Percentiles rank a stretch among this genome's conserved stretches.
Evolutionary conservation across 2,113 vertebrate genomes (phyloP).

Genomic region (Hylia prasina): DNA sequence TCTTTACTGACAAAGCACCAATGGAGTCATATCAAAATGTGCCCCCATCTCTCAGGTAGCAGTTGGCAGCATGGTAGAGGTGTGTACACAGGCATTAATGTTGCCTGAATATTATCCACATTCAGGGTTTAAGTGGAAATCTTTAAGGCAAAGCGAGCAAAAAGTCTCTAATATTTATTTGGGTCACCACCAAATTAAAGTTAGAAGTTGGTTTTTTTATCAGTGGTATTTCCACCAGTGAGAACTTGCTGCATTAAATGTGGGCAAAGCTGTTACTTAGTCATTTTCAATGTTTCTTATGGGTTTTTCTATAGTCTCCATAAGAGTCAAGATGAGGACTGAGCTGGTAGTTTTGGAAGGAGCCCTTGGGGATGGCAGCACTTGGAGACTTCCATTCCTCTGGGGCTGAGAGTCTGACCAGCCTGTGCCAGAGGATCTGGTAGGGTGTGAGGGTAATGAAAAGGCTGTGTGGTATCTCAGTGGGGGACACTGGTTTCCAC

Average conservation of each 20-base stretch:
- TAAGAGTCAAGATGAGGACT: not conserved
- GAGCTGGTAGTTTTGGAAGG: not conserved
- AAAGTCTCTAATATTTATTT: not conserved
- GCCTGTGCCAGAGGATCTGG: rapidly evolving
- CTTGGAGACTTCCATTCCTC: not conserved
- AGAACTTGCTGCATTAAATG: not conserved
- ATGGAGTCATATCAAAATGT: not conserved
- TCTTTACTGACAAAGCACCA: not conserved
- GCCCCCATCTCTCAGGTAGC: not conserved
- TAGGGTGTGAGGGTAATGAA: rapidly evolving
- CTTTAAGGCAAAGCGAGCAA: not conserved
- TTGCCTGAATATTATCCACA: not conserved
- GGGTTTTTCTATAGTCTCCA: not conserved
- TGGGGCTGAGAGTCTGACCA: not conserved
- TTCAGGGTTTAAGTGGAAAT: not conserved
- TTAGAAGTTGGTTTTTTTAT: not conserved
- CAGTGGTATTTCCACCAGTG: not conserved
- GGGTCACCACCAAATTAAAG: not conserved
- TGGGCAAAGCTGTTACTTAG: not conserved
- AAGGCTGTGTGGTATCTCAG: not conserved
- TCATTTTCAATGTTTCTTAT: not conserved
- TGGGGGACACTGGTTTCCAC: rapidly evolving
- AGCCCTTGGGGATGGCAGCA: not conserved
- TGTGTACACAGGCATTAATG: not conserved
- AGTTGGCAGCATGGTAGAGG: not conserved